Base-by-base conservation (phyloP, 1,140 invertebrate species). In the Drosophila paulistorum region DNA sequence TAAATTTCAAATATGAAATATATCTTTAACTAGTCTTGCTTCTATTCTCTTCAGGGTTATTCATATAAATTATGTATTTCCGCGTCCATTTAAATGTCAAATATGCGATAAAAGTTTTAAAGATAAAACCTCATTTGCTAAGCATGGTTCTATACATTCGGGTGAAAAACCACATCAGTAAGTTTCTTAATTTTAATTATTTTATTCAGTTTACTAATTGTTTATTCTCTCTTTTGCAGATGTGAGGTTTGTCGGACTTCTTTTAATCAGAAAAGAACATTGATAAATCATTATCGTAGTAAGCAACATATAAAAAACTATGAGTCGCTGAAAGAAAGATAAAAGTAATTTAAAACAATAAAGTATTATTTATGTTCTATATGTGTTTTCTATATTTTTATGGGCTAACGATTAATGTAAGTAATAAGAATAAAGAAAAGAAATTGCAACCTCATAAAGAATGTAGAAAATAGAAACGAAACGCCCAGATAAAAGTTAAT, bases 231-330 rank as follows among this genome's bases (percentile, higher is more conserved):
- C 1, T 17, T 51, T 23, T 51, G 3, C 10, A 51, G 45, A 51
- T 51, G 45, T 51, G 45, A 51, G 6, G 45, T 51, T 9, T 51
- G 45, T n/a, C 17, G 11, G 45, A 51, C 45, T 23, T 9, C 45
- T 11, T 51, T 51, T 51, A 51, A 51, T 51, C 45, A 51, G 1
- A 51, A 51, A 23, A 51, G 45, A 51, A 51, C 45, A 3, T 51
- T 51, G 20, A 23, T 23, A 7, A 51, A 51, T 51, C 45, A 51
- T 51, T 51, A 51, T 51, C 17, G 45, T 9, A 51, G 45, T 10
- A 51, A 51, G 17, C 45, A 51, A 9, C 45, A 51, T 51, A 17
- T 11, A 51, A 51, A 51, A 4, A 51, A 51, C 10, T 23, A 23
- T 2, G 17, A 51, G 7, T 17, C 17, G 9, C 20, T 3, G 3